These are phyloP conservation scores for Maccullochella peelii DNA, from an alignment of 2,113 vertebrate genomes.

Conservation along the genomic window DNA sequence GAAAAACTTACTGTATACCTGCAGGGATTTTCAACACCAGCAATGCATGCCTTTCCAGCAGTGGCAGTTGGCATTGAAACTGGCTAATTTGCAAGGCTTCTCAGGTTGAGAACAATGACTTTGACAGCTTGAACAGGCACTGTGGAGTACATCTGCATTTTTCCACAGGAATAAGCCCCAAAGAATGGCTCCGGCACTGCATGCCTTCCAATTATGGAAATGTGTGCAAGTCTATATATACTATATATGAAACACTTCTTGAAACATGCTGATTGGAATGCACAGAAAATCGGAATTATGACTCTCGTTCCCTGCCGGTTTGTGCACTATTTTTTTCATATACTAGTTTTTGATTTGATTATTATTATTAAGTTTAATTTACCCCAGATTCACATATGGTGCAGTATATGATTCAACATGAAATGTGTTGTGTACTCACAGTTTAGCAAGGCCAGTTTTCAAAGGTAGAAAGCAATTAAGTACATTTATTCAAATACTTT, in stretches of 20 bases:
- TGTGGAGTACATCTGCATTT: constrained; percentile 79
- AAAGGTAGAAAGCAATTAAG: background rate
- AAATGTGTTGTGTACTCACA: background rate
- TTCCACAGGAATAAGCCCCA: constrained; percentile 64
- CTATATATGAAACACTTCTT: constrained; percentile 43
- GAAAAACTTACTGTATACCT: constrained; percentile 53
- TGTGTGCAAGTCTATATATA: constrained; percentile 58
- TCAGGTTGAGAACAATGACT: constrained; percentile 80
- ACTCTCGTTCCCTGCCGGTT: background rate
- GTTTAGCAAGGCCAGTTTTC: background rate
- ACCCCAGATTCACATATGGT: background rate
- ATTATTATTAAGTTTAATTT: background rate
- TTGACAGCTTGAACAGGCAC: constrained; percentile 79
- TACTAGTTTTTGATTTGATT: background rate
- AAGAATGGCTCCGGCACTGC: constrained; percentile 63
- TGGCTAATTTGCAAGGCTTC: constrained; percentile 76
- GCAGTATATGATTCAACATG: background rate
- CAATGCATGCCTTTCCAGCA: constrained; percentile 53
- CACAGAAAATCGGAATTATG: constrained; percentile 15
- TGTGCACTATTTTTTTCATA: background rate
- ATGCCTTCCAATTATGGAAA: constrained; percentile 78
- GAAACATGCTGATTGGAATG: constrained; percentile 30
- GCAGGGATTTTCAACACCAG: constrained; percentile 56
- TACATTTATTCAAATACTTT: background rate
- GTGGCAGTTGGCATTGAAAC: constrained; percentile 70